Evolutionary conservation across 37 sponge, comb jelly and placozoan species (phyloP).

Genomic region (Bolinopsis microptera): DNA sequence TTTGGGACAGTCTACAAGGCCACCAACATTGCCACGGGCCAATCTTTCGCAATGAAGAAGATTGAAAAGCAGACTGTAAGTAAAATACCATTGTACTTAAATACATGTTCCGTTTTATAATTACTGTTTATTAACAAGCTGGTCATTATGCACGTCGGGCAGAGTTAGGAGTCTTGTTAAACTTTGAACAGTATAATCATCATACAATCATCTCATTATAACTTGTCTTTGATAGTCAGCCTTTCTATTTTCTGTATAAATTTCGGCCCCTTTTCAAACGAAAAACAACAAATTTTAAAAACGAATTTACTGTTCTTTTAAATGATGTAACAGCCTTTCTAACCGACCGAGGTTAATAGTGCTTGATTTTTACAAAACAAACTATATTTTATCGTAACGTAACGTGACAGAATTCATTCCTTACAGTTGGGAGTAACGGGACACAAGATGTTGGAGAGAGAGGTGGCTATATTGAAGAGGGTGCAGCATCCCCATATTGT

Average conservation of each 20-base stretch:
- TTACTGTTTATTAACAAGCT: too few relatives aligned
- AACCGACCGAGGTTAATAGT: not conserved
- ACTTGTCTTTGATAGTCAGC: too few relatives aligned
- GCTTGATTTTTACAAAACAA: not conserved
- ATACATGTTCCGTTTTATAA: too few relatives aligned
- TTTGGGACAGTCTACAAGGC: conserved; percentile 86
- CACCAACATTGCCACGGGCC: conserved; percentile 67
- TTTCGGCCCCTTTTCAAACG: too few relatives aligned
- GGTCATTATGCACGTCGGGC: too few relatives aligned
- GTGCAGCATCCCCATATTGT: conserved; percentile 88
- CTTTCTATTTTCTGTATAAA: too few relatives aligned
- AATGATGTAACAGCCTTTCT: not conserved
- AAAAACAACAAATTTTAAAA: too few relatives aligned
- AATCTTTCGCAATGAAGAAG: conserved; percentile 83
- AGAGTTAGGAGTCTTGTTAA: too few relatives aligned
- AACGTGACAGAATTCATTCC: too few relatives aligned
- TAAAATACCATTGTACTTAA: not conserved
- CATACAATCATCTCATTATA: too few relatives aligned
- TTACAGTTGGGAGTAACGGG: conserved; percentile 55
- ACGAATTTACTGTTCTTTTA: too few relatives aligned
- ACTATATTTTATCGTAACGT: not conserved
- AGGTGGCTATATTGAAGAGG: conserved; percentile 80
- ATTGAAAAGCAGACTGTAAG: conserved; percentile 89
- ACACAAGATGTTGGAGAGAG: conserved; percentile 82
- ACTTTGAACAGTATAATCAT: too few relatives aligned